Evolutionary conservation across 2,888 invertebrate genomes (phyloP).

Genomic region (Hecatera dysodea): DNA sequence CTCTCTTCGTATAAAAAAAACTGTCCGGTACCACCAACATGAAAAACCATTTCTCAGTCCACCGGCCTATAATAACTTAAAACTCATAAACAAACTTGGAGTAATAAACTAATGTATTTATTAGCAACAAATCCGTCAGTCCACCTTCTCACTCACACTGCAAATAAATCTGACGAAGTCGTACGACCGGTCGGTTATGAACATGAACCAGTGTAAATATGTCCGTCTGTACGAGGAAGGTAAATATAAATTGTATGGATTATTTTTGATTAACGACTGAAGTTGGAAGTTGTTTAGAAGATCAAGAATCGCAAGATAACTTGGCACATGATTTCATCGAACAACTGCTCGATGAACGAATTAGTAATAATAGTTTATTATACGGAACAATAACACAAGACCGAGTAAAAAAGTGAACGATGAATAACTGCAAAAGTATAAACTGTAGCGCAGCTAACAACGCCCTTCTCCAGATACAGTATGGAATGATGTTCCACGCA

Average conservation of each 20-base stretch:
- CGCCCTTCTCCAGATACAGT: too few relatives aligned
- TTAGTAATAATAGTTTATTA: too few relatives aligned
- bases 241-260: slow-evolving; percentile 49
- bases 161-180: slow-evolving; percentile 72
- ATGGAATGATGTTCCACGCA: too few relatives aligned
- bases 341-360: too few relatives aligned
- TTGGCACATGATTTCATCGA: neutral
- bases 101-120: slow-evolving; percentile 69
- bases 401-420: too few relatives aligned
- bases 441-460: too few relatives aligned
- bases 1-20: slow-evolving; percentile 16
- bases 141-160: slow-evolving; percentile 74
- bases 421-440: too few relatives aligned
- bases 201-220: slow-evolving; percentile 57
- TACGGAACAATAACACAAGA: too few relatives aligned
- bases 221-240: slow-evolving; percentile 58
- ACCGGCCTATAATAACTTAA: slow-evolving; percentile 42
- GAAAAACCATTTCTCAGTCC: slow-evolving; percentile 12
- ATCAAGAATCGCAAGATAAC: slow-evolving; percentile 18
- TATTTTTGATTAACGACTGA: slow-evolving; percentile 45
- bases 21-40: neutral
- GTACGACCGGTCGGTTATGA: slow-evolving; percentile 75
- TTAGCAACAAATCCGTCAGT: slow-evolving; percentile 79
- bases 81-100: slow-evolving; percentile 42
- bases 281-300: slow-evolving; percentile 18